phyloP scores from a whole-genome alignment of 2,888 invertebrate genomes.

The Parelbella ahira region DNA sequence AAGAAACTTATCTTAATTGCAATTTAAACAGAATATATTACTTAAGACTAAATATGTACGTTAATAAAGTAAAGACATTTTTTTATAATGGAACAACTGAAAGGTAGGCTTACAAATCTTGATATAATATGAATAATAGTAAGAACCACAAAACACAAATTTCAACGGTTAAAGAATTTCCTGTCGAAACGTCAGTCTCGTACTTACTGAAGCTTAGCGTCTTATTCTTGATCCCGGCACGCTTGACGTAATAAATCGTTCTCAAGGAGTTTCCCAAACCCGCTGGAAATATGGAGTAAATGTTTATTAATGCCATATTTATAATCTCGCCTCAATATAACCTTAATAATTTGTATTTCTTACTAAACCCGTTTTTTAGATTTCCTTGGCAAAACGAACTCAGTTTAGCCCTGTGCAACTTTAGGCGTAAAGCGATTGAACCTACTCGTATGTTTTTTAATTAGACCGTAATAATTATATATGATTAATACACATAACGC shows the following conservation, averaged over 20 bases:
- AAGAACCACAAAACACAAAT: too few species aligned
- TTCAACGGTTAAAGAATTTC: too few species aligned
- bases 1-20: too few species aligned
- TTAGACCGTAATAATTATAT: too few species aligned
- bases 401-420: constrained; percentile 34
- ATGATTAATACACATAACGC: too few species aligned
- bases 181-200: background rate
- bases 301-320: constrained; percentile 21
- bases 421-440: constrained; percentile 15
- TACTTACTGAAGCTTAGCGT: constrained; percentile 10
- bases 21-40: too few species aligned
- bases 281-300: constrained; percentile 15
- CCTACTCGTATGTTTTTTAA: too few species aligned
- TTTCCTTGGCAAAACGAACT: constrained; percentile 46
- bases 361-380: constrained; percentile 53
- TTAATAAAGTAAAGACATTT: too few species aligned
- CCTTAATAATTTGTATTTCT: constrained; percentile 42
- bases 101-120: too few species aligned
- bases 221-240: constrained; percentile 15
- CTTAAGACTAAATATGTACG: too few species aligned
- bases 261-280: constrained; percentile 1
- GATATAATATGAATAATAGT: too few species aligned
- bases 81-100: too few species aligned
- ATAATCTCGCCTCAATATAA: constrained; percentile 22
- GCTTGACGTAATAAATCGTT: constrained; percentile 10